Evolutionary conservation across 2,888 invertebrate genomes (phyloP).

Genomic region (Spatulosminthurus flaviceps): DNA sequence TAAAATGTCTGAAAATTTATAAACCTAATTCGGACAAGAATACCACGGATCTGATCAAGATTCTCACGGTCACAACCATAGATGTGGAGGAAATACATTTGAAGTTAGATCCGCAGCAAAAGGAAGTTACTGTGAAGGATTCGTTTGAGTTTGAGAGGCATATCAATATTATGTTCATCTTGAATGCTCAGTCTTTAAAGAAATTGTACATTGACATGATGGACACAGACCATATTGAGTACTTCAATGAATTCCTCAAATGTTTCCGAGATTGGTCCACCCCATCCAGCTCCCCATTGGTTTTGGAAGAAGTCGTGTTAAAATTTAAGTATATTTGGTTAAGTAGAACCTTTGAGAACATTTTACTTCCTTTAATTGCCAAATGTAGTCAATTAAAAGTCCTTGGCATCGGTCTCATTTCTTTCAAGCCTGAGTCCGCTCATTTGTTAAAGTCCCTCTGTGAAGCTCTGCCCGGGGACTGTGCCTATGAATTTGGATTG

Average conservation of each 20-base stretch:
- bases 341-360: constrained; percentile 24
- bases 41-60: constrained; percentile 34
- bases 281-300: background rate
- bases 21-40: constrained; percentile 21
- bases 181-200: constrained; percentile 17
- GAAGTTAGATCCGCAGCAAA: constrained; percentile 9
- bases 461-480: background rate
- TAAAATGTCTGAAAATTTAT: constrained; percentile 35
- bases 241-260: constrained; percentile 37
- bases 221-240: constrained; percentile 35
- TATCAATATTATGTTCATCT: constrained; percentile 33
- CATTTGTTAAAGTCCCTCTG: constrained; percentile 28
- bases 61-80: constrained; percentile 10
- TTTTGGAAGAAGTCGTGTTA: constrained; percentile 22
- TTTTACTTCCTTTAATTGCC: constrained; percentile 46
- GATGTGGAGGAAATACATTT: constrained; percentile 31
- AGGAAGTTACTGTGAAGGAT: background rate
- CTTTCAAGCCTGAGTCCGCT: constrained; percentile 44
- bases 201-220: constrained; percentile 42
- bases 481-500: constrained; percentile 44
- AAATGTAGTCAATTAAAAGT: constrained; percentile 34
- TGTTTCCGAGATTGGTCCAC: constrained; percentile 39
- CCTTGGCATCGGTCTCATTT: constrained; percentile 39
- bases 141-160: constrained; percentile 39
- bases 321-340: constrained; percentile 45